Evolutionary conservation across 2,113 vertebrate species (phyloP), one percentile per base, ranked within the genome.

Genomic region (Helogale parvula): DNA sequence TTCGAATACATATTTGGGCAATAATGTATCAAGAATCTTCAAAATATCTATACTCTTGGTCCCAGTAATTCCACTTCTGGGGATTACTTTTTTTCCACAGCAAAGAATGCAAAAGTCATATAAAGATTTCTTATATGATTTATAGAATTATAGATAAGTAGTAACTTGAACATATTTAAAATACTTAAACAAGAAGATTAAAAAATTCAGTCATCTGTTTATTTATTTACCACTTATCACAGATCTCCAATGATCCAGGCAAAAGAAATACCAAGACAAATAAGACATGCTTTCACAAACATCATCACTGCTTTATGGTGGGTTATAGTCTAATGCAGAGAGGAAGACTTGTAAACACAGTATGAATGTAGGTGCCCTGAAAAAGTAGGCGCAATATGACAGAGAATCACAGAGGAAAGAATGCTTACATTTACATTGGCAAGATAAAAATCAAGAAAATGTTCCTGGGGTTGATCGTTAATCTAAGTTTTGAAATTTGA

Each of bases 131-230:
- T 50, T 25, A 25, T 60, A 66, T 54, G 2, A 5, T 82, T 92
- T 84, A 68, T 0, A 83, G 54, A 47, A 87, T 86, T 69, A 71
- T 23, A 47, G 72, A 57, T 65, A 97, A 80, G 27, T 57, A 92
- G 19, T 25, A 82, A 90, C 76, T n/a, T 82, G 31, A 57, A 86
- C 91, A 91, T 86, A 71, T 76, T 94, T 77, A 3, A 77, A 95
- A 96, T 50, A 27, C 3, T 69, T 79, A 76, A 84, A 80, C 31
- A 14, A 83, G 89, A 82, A 68, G 3, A 41, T 83, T 81, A 76
- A 90, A 71, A 76, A 96, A 52, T 47, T 21, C 13, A 65, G 23
- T 21, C 57, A 47, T 45, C 57, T 77, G 29, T 84, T 60, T 1
- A 45, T 88, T 74, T 68, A 68, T 71, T 96, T 90, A 33, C 69